Conservation (phyloP, 1,140 invertebrate species). For the Palaemon carinicauda region DNA sequence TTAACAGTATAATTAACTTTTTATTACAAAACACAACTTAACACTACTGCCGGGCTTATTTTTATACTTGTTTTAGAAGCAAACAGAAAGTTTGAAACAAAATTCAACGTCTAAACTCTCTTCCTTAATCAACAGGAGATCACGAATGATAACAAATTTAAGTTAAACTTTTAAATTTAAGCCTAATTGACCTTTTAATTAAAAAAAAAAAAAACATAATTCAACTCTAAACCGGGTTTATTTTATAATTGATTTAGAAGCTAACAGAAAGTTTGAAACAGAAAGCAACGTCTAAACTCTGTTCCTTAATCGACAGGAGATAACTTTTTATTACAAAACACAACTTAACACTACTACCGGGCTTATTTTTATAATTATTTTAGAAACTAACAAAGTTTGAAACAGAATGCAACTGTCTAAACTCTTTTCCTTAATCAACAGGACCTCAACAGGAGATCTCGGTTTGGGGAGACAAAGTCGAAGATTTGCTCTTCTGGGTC, state of each 20-base stretch:
- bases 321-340: no score
- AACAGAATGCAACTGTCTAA: background rate
- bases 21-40: no score
- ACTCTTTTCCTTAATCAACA: background rate
- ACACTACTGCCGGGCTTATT: background rate
- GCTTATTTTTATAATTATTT: background rate
- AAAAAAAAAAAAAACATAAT: no score
- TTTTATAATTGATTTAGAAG: background rate
- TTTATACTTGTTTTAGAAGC: background rate
- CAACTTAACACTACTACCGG: no score
- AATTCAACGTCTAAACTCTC: background rate
- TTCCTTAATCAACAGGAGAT: no score
- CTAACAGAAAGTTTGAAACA: background rate
- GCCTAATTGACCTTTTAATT: no score
- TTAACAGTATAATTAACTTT: no score
- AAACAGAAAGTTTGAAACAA: background rate
- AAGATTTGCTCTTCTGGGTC: constrained; percentile 46
- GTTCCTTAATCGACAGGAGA: no score
- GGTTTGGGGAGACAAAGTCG: constrained; percentile 37
- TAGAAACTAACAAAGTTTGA: background rate
- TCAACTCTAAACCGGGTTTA: background rate
- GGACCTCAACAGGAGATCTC: constrained; percentile 35
- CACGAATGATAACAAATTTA: no score
- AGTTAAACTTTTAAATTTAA: no score
- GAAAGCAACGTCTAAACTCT: background rate